Evolutionary conservation across 1,140 invertebrate species (phyloP).

Genomic region (Geopemphigus sp.): DNA sequence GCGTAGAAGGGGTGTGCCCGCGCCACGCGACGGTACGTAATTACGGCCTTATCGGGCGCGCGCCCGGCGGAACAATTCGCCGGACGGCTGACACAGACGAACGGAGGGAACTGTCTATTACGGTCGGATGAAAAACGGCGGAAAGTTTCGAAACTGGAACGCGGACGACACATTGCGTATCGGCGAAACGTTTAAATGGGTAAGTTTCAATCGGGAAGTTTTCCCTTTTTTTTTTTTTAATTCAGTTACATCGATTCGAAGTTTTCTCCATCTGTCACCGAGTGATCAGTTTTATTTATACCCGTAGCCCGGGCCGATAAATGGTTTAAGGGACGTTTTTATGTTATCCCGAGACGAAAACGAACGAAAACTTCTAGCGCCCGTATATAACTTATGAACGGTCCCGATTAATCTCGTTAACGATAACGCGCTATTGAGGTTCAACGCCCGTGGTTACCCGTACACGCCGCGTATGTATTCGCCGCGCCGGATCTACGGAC

Average conservation of each 20-base stretch:
- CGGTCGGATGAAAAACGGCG: neutral
- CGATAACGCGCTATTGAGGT: neutral
- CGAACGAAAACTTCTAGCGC: neutral
- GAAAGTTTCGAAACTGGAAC: neutral
- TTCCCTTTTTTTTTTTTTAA: neutral
- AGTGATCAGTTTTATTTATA: conserved; percentile 2
- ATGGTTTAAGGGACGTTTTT: neutral
- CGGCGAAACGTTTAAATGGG: neutral
- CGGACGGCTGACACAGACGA: neutral
- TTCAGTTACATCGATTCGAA: neutral
- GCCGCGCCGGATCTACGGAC: no score
- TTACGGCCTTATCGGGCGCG: neutral
- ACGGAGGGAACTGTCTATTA: no score
- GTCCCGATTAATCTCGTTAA: neutral
- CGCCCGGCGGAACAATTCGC: no score
- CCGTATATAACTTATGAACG: neutral
- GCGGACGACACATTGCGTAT: neutral
- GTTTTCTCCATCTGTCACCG: neutral
- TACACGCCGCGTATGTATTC: no score
- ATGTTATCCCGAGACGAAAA: neutral
- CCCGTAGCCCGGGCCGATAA: neutral
- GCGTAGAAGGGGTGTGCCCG: no score
- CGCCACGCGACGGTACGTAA: neutral
- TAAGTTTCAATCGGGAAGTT: neutral
- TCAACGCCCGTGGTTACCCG: no score